These are phyloP conservation scores for Sebastes reedi DNA, from an alignment of 2,797 vertebrate species.

Conservation along the genomic window DNA sequence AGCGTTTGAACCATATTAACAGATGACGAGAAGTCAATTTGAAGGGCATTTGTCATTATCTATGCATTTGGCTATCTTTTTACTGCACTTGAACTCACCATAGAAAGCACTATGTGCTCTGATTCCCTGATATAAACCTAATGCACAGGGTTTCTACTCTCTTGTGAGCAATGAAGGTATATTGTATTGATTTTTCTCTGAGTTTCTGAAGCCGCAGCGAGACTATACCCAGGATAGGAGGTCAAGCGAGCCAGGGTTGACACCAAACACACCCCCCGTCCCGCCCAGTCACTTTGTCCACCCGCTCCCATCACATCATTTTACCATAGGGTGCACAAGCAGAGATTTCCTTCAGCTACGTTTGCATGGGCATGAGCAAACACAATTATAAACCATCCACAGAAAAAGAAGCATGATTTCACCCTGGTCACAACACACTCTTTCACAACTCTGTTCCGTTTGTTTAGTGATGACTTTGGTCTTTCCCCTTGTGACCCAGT, in stretches of 20 bases:
- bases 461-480: constrained; percentile 20
- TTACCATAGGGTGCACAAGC: not conserved
- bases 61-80: not conserved
- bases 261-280: not conserved
- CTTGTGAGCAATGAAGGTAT: constrained; percentile 1
- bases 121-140: not conserved
- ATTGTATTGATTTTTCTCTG: constrained; percentile 16
- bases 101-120: not conserved
- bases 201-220: constrained; percentile 3
- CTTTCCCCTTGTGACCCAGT: constrained; percentile 9
- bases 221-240: not conserved
- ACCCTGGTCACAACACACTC: not conserved
- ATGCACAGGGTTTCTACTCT: not conserved
- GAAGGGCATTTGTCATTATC: not conserved
- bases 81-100: not conserved
- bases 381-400: not conserved
- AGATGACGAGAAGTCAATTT: not conserved
- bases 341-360: not conserved
- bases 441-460: not conserved
- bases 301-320: not conserved
- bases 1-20: not conserved
- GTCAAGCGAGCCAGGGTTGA: constrained; percentile 17
- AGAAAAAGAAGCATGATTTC: not conserved
- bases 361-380: constrained; percentile 7
- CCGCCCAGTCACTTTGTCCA: constrained; percentile 5